Base-by-base conservation (phyloP, 2,888 invertebrate genomes). In the Sclerodermus sp. region DNA sequence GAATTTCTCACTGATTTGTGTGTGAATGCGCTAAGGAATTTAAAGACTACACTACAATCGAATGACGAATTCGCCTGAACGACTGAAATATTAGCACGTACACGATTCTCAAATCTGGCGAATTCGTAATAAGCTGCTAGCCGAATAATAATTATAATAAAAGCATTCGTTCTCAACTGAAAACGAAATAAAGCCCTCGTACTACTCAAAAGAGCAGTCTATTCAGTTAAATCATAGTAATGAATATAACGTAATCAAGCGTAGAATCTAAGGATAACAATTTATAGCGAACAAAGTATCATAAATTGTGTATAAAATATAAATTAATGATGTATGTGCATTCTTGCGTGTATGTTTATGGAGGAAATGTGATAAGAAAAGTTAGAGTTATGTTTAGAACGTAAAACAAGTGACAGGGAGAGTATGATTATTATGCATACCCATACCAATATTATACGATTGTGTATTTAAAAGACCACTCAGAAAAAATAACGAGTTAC, bases 281-380 rank as follows among this genome's bases (percentile, higher is more conserved):
- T 54, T 52, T 53, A 45, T 55, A 61, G 51, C 31, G 39, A 57
- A 55, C 50, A 47, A 46, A 61, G 57, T 5, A 55, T 57, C 64
- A 56, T 58, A 66, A 64, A 64, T 58, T 59, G 53, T 60, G 58
- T 61, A 59, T 59, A 57, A 61, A 58, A 47, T 53, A 55, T 23
- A 23, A 23, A 23, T 23, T 23, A 47, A 50, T 55, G 51, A 38
- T 48, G 30, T 49, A 51, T 47, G 54, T 48, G 56, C 38, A 34
- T 51, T 40, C 38, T 45, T 49, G 51, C 36, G 34, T 49, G 51
- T 23, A 31, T 48, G 49, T 31, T 34, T 43, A 34, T 16, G 44
- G 23, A 23, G 17, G 15, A 23, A 45, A 16, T 37, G 42, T 47
- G 34, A 49, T 39, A 42, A 23, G 36, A 47, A 18, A 38, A 37